phyloP scores from a whole-genome alignment of 2,113 vertebrate genomes.

The Panthera tigris region DNA sequence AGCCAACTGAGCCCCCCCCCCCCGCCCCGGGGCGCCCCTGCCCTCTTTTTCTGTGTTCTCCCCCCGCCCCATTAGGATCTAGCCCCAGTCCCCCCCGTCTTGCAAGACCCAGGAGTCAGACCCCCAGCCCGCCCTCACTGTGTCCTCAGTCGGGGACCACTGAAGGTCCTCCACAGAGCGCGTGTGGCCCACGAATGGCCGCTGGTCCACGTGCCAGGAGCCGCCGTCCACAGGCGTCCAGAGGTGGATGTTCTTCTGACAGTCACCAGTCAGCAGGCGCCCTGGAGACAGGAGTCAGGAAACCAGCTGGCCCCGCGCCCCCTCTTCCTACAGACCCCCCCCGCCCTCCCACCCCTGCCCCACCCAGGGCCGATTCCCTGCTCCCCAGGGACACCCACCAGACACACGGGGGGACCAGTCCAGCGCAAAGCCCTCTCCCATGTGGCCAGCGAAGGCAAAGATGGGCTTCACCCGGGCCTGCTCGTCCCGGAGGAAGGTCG shows the following conservation, averaged over 20 bases:
- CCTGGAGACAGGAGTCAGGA: slow-evolving; percentile 79
- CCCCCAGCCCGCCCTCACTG: slow-evolving; percentile 81
- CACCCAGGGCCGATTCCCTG: background rate
- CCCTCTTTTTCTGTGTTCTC: too few species aligned
- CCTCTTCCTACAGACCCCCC: too few species aligned
- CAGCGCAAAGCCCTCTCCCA: slow-evolving; percentile 93
- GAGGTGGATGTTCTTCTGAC: slow-evolving; percentile 94
- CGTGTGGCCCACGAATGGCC: slow-evolving; percentile 91
- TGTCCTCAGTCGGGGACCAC: slow-evolving; percentile 94
- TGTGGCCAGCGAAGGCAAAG: slow-evolving; percentile 92
- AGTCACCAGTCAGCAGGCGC: slow-evolving; percentile 91
- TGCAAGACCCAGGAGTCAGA: too few species aligned
- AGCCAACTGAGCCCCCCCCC: too few species aligned
- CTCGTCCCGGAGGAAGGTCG: slow-evolving; percentile 86
- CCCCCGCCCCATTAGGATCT: background rate
- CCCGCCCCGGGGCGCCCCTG: too few species aligned
- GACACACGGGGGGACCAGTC: slow-evolving; percentile 93
- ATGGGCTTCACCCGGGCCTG: slow-evolving; percentile 88
- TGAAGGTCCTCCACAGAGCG: slow-evolving; percentile 94
- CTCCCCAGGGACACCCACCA: slow-evolving; percentile 81
- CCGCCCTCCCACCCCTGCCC: too few species aligned
- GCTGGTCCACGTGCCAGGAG: slow-evolving; percentile 93
- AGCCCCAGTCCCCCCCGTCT: too few species aligned
- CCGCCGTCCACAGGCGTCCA: slow-evolving; percentile 91
- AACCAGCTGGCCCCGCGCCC: background rate